Conservation (phyloP, 2,888 invertebrate genomes). For the Lithosia quadra region DNA sequence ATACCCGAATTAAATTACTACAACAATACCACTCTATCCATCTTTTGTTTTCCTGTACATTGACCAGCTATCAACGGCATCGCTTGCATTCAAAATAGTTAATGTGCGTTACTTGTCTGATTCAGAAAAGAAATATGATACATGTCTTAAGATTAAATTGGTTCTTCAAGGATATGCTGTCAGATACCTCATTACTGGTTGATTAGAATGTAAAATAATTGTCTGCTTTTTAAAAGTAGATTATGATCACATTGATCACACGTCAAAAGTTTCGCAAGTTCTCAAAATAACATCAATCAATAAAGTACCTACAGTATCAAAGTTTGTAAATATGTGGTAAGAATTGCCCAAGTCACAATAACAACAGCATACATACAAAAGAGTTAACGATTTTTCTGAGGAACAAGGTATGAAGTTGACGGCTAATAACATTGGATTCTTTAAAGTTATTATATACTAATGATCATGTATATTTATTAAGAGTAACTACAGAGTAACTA, state of each 20-base stretch:
- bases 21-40: slow-evolving; percentile 33
- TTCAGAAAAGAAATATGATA: slow-evolving; percentile 11
- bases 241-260: neutral
- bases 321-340: slow-evolving; percentile 1
- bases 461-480: neutral
- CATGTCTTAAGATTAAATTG: neutral
- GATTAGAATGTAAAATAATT: neutral
- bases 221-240: no score
- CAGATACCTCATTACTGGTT: slow-evolving; percentile 6
- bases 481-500: neutral
- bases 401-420: neutral
- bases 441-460: neutral
- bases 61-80: slow-evolving; percentile 24
- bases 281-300: neutral
- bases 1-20: slow-evolving; percentile 45
- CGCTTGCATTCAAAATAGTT: slow-evolving; percentile 18
- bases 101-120: slow-evolving; percentile 17
- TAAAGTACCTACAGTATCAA: neutral
- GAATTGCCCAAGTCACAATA: neutral
- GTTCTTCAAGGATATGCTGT: neutral
- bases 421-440: neutral
- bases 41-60: slow-evolving; percentile 35
- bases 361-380: neutral
- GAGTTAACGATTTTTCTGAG: neutral
- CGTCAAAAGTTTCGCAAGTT: neutral